phyloP scores from a whole-genome alignment of 2,888 invertebrate species.

The Podabrus alpinus region DNA sequence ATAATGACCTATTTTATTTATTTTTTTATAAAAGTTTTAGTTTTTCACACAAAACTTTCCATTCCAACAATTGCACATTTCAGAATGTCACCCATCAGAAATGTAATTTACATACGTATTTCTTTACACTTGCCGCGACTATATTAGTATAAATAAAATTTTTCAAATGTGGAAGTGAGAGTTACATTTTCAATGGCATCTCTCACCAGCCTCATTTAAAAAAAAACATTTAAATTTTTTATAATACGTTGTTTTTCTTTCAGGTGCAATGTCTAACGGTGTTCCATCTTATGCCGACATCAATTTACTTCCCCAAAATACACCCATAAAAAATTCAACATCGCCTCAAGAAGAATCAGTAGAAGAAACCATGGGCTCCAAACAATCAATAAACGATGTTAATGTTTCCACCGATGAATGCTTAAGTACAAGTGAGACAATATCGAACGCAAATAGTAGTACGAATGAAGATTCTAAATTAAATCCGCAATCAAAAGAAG shows the following conservation, averaged over 20 bases:
- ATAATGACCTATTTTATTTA: neutral
- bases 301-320: neutral
- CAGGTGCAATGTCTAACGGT: slow-evolving; percentile 18
- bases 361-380: slow-evolving; percentile 38
- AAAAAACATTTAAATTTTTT: neutral
- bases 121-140: neutral
- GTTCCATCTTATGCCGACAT: neutral
- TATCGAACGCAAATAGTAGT: slow-evolving; percentile 32
- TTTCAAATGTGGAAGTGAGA: neutral
- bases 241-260: neutral
- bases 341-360: neutral
- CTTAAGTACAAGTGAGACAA: slow-evolving; percentile 38
- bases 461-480: slow-evolving; percentile 44
- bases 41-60: neutral
- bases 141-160: neutral
- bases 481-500: slow-evolving; percentile 44
- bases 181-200: neutral
- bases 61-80: neutral
- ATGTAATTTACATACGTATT: neutral
- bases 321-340: neutral
- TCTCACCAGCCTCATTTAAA: neutral
- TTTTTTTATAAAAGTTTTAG: neutral
- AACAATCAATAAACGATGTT: slow-evolving; percentile 33
- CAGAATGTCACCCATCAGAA: neutral
- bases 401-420: slow-evolving; percentile 35